Percentiles rank a stretch among this genome's conserved stretches.
Evolutionary conservation across 2,888 invertebrate species (phyloP).

Genomic region (Spisula subtruncata): DNA sequence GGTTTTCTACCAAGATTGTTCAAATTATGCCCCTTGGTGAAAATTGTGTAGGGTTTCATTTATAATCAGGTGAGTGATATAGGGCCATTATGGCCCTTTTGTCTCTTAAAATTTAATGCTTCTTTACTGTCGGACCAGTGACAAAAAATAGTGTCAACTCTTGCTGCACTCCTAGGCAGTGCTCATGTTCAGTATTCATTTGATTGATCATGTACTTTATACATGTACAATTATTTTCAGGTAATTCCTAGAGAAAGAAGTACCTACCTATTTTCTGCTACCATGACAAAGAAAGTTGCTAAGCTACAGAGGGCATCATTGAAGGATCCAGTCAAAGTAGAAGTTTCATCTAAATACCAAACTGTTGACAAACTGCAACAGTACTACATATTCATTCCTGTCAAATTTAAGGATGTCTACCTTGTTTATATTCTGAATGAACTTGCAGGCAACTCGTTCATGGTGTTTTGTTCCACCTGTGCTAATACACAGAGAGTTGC

Average conservation of each 20-base stretch:
- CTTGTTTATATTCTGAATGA: constrained; percentile 98
- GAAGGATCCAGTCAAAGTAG: constrained; percentile 97
- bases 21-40: too few species aligned
- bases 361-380: constrained; percentile 99
- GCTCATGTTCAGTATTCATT: too few species aligned
- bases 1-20: too few species aligned
- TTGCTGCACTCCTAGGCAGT: background rate
- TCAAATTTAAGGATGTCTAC: constrained; percentile 99
- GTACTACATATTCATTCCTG: constrained; percentile 97
- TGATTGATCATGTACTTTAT: too few species aligned
- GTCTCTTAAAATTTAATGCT: too few species aligned
- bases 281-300: constrained; percentile 97
- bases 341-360: constrained; percentile 98
- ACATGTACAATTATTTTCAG: constrained; percentile 56
- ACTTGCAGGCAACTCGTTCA: constrained; percentile 97
- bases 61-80: too few species aligned
- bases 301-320: constrained; percentile 98
- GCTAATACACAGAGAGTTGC: constrained; percentile 96
- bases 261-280: constrained; percentile 98
- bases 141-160: too few species aligned
- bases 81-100: too few species aligned
- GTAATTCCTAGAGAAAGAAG: constrained; percentile 96
- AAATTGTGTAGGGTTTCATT: too few species aligned
- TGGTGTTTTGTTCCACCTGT: constrained; percentile 99
- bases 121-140: too few species aligned